Conservation (phyloP, 2,113 vertebrate genomes). For the Phocoena phocoena region DNA sequence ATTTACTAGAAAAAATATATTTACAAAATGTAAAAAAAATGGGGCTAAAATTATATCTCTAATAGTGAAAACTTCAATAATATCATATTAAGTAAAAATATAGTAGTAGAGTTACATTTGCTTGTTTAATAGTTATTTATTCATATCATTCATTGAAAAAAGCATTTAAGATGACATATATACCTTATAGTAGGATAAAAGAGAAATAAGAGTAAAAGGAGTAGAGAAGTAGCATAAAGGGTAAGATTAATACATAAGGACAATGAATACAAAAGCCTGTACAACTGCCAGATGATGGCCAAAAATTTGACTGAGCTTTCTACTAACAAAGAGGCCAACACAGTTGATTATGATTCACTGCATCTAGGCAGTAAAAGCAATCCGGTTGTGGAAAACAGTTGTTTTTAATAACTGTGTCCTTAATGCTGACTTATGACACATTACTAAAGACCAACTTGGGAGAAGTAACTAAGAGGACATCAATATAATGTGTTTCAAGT, state of each 20-base stretch:
- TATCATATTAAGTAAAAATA: background rate
- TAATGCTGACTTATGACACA: background rate
- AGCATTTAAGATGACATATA: background rate
- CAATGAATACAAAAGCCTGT: background rate
- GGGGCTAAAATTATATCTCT: background rate
- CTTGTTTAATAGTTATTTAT: background rate
- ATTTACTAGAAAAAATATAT: constrained; percentile 3
- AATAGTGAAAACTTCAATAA: background rate
- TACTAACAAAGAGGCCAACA: background rate
- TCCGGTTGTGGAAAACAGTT: background rate
- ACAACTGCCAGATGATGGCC: background rate
- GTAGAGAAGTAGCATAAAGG: background rate
- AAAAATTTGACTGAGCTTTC: background rate
- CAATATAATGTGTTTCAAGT: background rate
- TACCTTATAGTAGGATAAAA: background rate
- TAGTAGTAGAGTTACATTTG: background rate
- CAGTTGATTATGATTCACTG: background rate
- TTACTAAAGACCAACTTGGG: background rate
- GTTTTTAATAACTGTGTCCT: background rate
- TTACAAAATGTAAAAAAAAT: background rate
- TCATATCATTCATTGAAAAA: background rate
- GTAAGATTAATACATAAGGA: background rate
- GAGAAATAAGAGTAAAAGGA: background rate
- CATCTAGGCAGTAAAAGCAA: background rate
- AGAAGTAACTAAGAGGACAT: background rate